Evolutionary conservation across 2,113 vertebrate genomes (phyloP), one percentile per base, ranked within the genome.

Genomic region (Lepus europaeus): DNA sequence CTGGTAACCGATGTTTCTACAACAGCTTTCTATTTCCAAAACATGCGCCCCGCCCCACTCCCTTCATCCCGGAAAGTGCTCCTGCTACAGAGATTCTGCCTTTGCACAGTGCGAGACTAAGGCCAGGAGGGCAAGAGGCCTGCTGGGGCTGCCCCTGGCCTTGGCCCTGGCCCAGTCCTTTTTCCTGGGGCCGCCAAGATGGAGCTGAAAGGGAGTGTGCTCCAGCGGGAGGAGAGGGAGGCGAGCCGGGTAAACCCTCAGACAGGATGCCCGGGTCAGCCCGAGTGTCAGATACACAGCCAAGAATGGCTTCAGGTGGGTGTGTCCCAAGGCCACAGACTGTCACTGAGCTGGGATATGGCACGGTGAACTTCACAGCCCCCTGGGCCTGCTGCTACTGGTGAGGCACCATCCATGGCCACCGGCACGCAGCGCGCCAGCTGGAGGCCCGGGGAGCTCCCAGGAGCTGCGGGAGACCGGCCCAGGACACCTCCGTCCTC

Each of bases 11-110:
- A 25, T 86, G 88, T 91, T 96, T 96, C 84, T 74, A 89, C 25
- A 97, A 91, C 56, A 93, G 33, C 56, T 89, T 69, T 86, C 31
- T 56, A 17, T 77, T 91, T 95, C 69, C 88, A 78, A 89, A 95
- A 86, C 68, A 76, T 5, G 8, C 17, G 66, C 39, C 61, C 45
- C 4, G n/a, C 4, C 7, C 33, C 25, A 31, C 78, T 39, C 0
- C 2, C 11, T 14, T 20, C 31, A 10, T 33, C 29, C 89, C n/a
- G 3, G 3, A 33, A 4, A 64, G 72, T 74, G 27, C 72, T 45
- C 73, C 3, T 1, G 45, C 53, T 16, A 31, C 36, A 16, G 9
- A 5, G 66, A 53, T 5, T 68, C 69, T 31, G 78, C 80, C 39
- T 23, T 16, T 53, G 76, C 2, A 12, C 23, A 20, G 7, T 19